phyloP scores from a whole-genome alignment of 2,113 vertebrate genomes.

The Myiozetetes cayanensis region DNA sequence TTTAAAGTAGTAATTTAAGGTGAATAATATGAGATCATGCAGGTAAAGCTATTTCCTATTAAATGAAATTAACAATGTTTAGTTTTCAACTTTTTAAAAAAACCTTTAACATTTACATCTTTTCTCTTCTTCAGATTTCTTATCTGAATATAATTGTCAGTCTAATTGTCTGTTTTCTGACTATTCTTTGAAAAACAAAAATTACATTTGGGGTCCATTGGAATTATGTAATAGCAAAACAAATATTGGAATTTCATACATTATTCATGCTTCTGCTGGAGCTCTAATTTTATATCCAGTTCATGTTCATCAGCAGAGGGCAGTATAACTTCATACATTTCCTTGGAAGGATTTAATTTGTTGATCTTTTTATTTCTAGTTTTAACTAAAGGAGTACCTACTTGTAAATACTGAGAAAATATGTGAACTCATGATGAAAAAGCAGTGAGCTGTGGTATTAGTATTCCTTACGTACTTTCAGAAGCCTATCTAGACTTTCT shows the following conservation, averaged over 20 bases:
- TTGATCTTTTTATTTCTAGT: slow-evolving; percentile 16
- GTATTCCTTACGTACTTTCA: slow-evolving; percentile 5
- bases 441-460: slow-evolving; percentile 44
- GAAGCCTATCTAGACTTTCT: not conserved
- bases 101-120: not conserved
- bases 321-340: slow-evolving; percentile 48
- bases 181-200: not conserved
- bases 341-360: slow-evolving; percentile 8
- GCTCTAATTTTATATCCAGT: not conserved
- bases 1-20: not conserved
- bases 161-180: not conserved
- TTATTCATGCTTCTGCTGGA: not conserved
- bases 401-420: slow-evolving; percentile 53
- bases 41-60: not conserved
- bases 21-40: not conserved
- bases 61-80: not conserved
- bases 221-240: not conserved
- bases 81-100: not conserved
- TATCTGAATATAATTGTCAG: not conserved
- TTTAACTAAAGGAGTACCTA: slow-evolving; percentile 36
- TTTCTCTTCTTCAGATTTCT: not conserved
- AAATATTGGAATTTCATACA: not conserved
- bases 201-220: not conserved
- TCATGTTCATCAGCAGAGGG: slow-evolving; percentile 72
- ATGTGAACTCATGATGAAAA: slow-evolving; percentile 44